Percentiles rank a stretch among this genome's conserved stretches.
Conservation (phyloP, 64 coral and sea anemone genomes). For the Actinia tenebrosa region DNA sequence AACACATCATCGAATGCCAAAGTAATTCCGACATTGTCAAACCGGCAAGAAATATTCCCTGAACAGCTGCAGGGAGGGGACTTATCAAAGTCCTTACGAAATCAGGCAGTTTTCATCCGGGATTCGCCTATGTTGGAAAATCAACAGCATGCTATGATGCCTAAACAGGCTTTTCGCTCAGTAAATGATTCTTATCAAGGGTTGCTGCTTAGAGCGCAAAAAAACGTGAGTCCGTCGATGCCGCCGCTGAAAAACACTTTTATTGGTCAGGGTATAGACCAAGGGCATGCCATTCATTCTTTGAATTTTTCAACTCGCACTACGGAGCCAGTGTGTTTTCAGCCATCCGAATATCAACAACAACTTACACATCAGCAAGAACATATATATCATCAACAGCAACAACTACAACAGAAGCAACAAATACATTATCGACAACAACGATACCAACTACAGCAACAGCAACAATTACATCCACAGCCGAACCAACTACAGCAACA, state of each 20-base stretch:
- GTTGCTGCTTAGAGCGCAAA: not conserved
- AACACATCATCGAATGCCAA: not conserved
- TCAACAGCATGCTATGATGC: not conserved
- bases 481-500: not conserved
- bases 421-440: not conserved
- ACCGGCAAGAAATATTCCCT: not conserved
- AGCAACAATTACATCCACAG: not conserved
- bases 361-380: not conserved
- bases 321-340: not conserved
- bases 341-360: not conserved
- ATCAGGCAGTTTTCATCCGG: not conserved
- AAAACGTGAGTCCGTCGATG: not conserved
- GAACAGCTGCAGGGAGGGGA: not conserved
- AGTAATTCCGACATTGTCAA: not conserved
- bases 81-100: not conserved
- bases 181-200: not conserved
- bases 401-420: not conserved
- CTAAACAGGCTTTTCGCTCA: not conserved
- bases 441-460: not conserved
- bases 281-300: not conserved
- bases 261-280: not conserved
- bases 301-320: not conserved
- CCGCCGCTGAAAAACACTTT: not conserved
- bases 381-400: not conserved
- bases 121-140: not conserved